A percentile compares a stretch with the other conserved stretches of the same genome.
Evolutionary conservation across 2,113 vertebrate genomes (phyloP).

Genomic region (Coreoperca whiteheadi): DNA sequence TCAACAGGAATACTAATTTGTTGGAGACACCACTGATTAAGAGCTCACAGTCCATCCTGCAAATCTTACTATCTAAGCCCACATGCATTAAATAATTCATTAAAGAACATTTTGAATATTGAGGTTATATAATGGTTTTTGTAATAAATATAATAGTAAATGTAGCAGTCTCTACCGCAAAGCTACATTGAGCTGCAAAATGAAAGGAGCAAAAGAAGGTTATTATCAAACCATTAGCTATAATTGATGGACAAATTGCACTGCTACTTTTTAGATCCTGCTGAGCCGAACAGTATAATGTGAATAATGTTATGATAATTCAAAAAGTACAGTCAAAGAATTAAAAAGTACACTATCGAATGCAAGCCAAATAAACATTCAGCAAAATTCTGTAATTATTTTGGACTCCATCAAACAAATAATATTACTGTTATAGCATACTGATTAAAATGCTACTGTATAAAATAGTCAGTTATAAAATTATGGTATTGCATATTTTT

Average conservation of each 20-base stretch:
- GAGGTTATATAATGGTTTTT: background rate
- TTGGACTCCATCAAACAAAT: background rate
- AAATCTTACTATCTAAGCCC: background rate
- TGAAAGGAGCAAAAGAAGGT: background rate
- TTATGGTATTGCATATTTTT: background rate
- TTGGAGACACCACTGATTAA: background rate
- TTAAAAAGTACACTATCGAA: background rate
- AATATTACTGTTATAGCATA: background rate
- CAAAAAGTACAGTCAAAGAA: background rate
- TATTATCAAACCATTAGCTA: background rate
- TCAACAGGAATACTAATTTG: background rate
- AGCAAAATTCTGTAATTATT: background rate
- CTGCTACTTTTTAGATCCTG: background rate
- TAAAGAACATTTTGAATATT: background rate
- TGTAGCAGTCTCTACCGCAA: background rate
- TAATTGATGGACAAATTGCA: background rate
- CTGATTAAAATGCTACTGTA: background rate
- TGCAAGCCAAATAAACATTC: conserved; percentile 5
- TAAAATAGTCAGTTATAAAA: background rate
- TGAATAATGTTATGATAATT: background rate
- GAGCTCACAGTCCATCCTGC: background rate
- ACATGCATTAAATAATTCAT: background rate
- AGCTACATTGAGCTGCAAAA: background rate
- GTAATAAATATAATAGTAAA: background rate
- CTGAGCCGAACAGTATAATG: background rate